Evolutionary conservation across 2,797 vertebrate species (phyloP).

Genomic region (Trematomus bernacchii): DNA sequence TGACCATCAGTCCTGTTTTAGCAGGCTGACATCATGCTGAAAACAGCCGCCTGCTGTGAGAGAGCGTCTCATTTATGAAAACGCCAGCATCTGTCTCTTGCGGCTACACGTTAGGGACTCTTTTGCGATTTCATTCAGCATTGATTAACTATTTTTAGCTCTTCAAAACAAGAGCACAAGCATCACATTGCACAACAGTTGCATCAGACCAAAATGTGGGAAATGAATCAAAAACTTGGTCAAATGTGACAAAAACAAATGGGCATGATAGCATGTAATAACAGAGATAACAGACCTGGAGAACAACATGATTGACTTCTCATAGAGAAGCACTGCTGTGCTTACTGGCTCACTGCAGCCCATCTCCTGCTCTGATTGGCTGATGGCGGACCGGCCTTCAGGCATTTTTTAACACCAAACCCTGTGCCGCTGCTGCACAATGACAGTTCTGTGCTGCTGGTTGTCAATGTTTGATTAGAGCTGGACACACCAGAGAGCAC

Average conservation of each 20-base stretch:
- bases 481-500: constrained; percentile 25
- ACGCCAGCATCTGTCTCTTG: constrained; percentile 32
- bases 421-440: constrained; percentile 56
- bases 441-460: constrained; percentile 51
- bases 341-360: constrained; percentile 27
- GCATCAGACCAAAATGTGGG: not conserved
- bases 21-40: constrained; percentile 53
- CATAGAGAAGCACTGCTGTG: constrained; percentile 38
- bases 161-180: not conserved
- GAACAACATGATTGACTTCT: constrained; percentile 36
- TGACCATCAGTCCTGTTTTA: constrained; percentile 58
- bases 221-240: not conserved
- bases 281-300: constrained; percentile 14
- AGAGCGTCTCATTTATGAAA: constrained; percentile 55
- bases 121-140: constrained; percentile 16
- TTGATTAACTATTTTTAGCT: constrained; percentile 28
- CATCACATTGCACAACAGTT: not conserved
- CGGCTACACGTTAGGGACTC: constrained; percentile 2
- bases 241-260: not conserved
- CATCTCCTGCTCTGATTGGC: constrained; percentile 70
- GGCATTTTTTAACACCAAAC: constrained; percentile 55
- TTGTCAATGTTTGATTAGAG: constrained; percentile 57
- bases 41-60: constrained; percentile 54
- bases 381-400: constrained; percentile 57
- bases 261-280: not conserved